A percentile compares a stretch with the other conserved stretches of the same genome.
Conservation (phyloP, 2,888 invertebrate genomes). For the Loripinus fragilis region DNA sequence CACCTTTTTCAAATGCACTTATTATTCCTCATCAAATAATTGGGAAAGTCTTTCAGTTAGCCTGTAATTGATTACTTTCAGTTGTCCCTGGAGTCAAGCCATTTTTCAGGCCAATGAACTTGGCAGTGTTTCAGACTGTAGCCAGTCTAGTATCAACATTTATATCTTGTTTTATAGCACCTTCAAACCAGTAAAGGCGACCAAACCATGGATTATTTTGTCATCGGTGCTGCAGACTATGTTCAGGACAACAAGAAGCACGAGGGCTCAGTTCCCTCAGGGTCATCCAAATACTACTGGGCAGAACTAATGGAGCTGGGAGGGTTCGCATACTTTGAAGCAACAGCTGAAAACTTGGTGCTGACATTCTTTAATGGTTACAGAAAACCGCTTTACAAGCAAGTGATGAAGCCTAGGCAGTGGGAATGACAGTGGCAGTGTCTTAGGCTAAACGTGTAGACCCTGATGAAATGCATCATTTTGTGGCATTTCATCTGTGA, state of each 20-base stretch:
- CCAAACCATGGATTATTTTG: slow-evolving; percentile 82
- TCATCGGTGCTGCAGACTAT: slow-evolving; percentile 84
- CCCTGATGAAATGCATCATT: too few species aligned
- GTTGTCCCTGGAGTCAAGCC: too few species aligned
- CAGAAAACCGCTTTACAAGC: slow-evolving; percentile 69
- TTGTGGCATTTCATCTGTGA: too few species aligned
- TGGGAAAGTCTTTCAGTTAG: too few species aligned
- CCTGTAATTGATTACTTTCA: too few species aligned
- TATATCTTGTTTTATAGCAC: slow-evolving; percentile 43
- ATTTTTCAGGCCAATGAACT: too few species aligned
- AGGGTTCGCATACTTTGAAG: slow-evolving; percentile 80
- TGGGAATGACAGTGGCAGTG: slow-evolving; percentile 3
- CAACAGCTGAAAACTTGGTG: slow-evolving; percentile 73
- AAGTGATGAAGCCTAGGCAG: slow-evolving; percentile 70
- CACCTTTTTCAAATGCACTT: too few species aligned
- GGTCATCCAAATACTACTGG: slow-evolving; percentile 79
- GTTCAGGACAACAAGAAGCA: slow-evolving; percentile 80
- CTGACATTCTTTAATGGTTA: slow-evolving; percentile 74
- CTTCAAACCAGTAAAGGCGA: slow-evolving; percentile 46
- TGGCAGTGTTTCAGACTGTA: too few species aligned
- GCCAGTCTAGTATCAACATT: too few species aligned
- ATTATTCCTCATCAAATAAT: too few species aligned
- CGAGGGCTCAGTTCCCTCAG: slow-evolving; percentile 73
- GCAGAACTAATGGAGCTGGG: slow-evolving; percentile 80
- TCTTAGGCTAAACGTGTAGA: too few species aligned